These are phyloP conservation scores for Heteromormyrus szaboi DNA, from an alignment of 2,797 vertebrate species.

Conservation along the genomic window DNA sequence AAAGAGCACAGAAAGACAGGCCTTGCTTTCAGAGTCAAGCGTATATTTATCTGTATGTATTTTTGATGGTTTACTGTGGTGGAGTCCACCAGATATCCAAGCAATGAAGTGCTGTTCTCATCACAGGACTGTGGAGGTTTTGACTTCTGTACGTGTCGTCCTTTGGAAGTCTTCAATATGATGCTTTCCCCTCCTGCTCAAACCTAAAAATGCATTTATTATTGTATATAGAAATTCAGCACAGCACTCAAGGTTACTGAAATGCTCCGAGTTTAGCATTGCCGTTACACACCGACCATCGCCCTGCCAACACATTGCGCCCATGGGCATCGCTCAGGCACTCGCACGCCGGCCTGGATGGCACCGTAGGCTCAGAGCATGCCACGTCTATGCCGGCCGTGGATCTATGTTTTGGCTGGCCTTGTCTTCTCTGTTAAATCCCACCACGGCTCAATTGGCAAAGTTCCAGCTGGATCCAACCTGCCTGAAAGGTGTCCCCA, in stretches of 20 bases:
- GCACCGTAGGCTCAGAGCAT: neutral
- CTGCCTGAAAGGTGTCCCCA: neutral
- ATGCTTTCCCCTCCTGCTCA: neutral
- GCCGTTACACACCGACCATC: neutral
- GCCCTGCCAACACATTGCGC: neutral
- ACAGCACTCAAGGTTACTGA: neutral
- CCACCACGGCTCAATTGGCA: neutral
- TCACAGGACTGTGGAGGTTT: neutral
- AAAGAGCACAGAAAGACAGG: neutral
- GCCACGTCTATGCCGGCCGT: constrained; percentile 15
- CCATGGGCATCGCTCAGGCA: neutral
- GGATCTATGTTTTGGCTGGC: constrained; percentile 12
- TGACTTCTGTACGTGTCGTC: neutral
- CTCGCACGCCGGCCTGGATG: neutral
- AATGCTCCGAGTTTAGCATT: neutral
- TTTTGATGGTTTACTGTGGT: neutral
- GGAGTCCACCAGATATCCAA: neutral
- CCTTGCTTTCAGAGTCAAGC: neutral
- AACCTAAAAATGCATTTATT: neutral
- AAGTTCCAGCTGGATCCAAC: neutral
- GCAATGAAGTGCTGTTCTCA: neutral
- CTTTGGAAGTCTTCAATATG: neutral
- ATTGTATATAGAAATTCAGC: neutral
- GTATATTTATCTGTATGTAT: neutral
- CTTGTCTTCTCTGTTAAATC: constrained; percentile 8